Evolutionary conservation across 2,888 invertebrate species (phyloP).

Genomic region (Tenthredo amoena): DNA sequence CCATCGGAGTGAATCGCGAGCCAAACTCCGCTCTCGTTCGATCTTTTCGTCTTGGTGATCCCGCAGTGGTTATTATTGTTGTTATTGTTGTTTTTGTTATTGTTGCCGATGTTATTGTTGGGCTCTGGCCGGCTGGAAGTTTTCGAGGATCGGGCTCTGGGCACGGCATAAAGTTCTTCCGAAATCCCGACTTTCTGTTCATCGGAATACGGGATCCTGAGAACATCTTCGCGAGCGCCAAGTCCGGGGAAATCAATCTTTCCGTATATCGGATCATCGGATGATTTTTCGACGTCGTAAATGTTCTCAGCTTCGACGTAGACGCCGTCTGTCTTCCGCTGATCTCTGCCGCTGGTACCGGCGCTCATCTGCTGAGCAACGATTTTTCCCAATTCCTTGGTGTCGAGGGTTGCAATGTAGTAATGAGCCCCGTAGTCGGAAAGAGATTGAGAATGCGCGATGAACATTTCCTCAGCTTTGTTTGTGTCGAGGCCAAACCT

Average conservation of each 20-base stretch:
- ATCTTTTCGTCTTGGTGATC: conserved; percentile 68
- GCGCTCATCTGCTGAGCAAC: conserved; percentile 64
- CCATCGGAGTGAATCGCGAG: conserved; percentile 77
- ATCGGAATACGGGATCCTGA: conserved; percentile 62
- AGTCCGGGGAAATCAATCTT: conserved; percentile 63
- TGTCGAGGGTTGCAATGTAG: conserved; percentile 82
- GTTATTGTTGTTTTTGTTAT: conserved; percentile 58
- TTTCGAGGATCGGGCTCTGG: conserved; percentile 53
- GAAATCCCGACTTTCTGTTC: conserved; percentile 61
- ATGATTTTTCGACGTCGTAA: conserved; percentile 64
- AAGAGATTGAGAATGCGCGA: conserved; percentile 84
- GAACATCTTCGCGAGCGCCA: conserved; percentile 63
- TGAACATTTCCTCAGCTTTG: conserved; percentile 86
- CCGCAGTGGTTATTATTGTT: conserved; percentile 57
- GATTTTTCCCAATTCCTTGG: conserved; percentile 73
- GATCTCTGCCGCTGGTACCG: conserved; percentile 6
- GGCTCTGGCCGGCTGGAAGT: not conserved
- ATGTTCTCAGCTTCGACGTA: conserved; percentile 64
- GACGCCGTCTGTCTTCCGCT: conserved; percentile 55
- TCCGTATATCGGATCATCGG: conserved; percentile 63
- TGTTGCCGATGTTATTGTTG: conserved; percentile 46
- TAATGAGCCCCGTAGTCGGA: conserved; percentile 89
- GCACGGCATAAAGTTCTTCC: conserved; percentile 63
- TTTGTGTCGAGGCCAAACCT: conserved; percentile 83
- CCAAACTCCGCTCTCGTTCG: conserved; percentile 75